Evolutionary conservation across 2,888 invertebrate genomes (phyloP).

Genomic region (Andrena fulva): DNA sequence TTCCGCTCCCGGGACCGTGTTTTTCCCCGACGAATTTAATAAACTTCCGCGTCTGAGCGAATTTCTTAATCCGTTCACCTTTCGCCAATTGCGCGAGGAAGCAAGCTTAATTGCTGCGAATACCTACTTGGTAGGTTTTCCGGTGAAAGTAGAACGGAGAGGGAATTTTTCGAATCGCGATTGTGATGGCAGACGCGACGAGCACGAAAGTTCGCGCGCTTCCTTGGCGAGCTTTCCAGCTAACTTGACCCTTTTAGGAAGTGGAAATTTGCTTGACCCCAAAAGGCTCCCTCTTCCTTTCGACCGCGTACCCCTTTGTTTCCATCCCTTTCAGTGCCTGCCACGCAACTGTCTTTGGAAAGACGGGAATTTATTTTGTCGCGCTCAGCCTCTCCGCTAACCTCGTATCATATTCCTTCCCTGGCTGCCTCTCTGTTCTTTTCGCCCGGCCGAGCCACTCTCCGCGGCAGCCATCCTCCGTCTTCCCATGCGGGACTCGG

Average conservation of each 20-base stretch:
- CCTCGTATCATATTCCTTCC: constrained; percentile 13
- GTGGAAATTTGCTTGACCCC: constrained; percentile 39
- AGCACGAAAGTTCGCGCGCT: not conserved
- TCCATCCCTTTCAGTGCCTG: constrained; percentile 30
- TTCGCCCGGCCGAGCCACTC: too few species aligned
- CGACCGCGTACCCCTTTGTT: constrained; percentile 42
- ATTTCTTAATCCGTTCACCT: constrained; percentile 13
- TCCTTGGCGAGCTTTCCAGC: not conserved
- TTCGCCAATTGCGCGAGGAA: not conserved
- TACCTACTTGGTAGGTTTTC: not conserved
- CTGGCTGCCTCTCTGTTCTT: not conserved
- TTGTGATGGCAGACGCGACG: not conserved
- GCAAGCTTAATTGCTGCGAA: constrained; percentile 13
- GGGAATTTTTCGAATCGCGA: not conserved
- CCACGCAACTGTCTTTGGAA: constrained; percentile 33
- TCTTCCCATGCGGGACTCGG: too few species aligned
- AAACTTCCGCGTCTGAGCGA: not conserved
- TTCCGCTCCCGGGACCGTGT: too few species aligned
- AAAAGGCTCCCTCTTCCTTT: constrained; percentile 1
- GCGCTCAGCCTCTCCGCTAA: constrained; percentile 14
- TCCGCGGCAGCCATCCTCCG: too few species aligned
- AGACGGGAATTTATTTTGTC: constrained; percentile 54
- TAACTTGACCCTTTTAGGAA: constrained; percentile 16
- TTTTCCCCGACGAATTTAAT: constrained; percentile 25
- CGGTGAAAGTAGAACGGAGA: not conserved